phyloP scores from a whole-genome alignment of 2,888 invertebrate genomes.

The Oxytorus armatus region DNA sequence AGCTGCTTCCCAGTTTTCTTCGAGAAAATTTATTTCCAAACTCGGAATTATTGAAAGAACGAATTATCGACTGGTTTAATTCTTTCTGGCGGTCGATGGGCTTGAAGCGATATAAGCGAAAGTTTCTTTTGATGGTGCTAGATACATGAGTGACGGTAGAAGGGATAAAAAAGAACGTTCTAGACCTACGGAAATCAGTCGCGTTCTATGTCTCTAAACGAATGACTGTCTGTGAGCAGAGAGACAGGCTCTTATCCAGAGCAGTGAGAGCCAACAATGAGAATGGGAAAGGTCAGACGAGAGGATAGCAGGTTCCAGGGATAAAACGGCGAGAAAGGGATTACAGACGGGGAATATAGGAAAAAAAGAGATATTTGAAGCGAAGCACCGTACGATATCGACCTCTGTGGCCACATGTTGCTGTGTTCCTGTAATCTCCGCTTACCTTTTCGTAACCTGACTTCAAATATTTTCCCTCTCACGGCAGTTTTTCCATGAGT shows the following conservation, averaged over 20 bases:
- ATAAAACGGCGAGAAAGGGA: not conserved
- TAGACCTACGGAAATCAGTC: constrained; percentile 5
- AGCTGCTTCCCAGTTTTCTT: no score
- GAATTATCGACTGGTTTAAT: no score
- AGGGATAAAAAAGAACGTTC: not conserved
- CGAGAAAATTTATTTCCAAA: no score
- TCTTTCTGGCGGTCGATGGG: no score
- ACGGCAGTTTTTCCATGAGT: constrained; percentile 14
- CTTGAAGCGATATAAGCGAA: no score
- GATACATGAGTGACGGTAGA: no score
- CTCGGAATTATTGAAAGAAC: no score
- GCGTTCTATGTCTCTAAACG: no score
- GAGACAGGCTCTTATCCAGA: not conserved
- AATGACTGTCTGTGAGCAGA: no score
- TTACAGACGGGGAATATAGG: constrained; percentile 3
- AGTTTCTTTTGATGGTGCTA: no score
- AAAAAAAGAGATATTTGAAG: constrained; percentile 27
- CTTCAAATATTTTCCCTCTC: no score
- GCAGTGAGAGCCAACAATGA: not conserved
- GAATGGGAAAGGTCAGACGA: constrained; percentile 28
- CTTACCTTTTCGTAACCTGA: constrained; percentile 20
- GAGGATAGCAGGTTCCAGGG: constrained; percentile 9
- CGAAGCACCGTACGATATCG: constrained; percentile 45
- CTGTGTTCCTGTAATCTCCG: constrained; percentile 24
- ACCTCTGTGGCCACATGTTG: constrained; percentile 57